These are phyloP conservation scores for Acrobasis suavella DNA, from an alignment of 2,888 invertebrate genomes.

Conservation along the genomic window DNA sequence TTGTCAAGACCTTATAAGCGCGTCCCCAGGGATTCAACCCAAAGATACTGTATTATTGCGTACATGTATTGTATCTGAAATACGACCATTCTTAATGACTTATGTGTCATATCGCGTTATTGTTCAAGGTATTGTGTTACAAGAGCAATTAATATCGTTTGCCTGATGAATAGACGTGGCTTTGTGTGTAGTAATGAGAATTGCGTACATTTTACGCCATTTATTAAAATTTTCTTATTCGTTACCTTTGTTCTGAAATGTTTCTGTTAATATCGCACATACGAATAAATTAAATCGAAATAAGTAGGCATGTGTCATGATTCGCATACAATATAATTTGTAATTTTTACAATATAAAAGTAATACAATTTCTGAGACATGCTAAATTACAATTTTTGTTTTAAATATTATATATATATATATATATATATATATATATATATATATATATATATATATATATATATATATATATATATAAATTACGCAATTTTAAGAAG, in stretches of 20 bases:
- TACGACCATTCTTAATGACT: not conserved
- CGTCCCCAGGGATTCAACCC: not conserved
- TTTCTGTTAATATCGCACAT: not conserved
- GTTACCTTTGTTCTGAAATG: not conserved
- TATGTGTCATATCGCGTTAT: conserved; percentile 4
- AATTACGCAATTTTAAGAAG: too few relatives aligned
- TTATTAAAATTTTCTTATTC: not conserved
- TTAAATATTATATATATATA: too few relatives aligned
- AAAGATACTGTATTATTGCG: conserved; percentile 3
- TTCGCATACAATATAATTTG: too few relatives aligned
- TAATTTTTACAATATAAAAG: too few relatives aligned
- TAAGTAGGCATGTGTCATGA: too few relatives aligned
- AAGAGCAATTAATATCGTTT: not conserved
- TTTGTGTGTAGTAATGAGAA: not conserved
- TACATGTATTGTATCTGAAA: not conserved
- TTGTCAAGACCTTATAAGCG: not conserved
- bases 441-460: too few relatives aligned
- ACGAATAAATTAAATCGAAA: too few relatives aligned
- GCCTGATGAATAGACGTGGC: not conserved
- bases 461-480: too few relatives aligned
- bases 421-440: too few relatives aligned
- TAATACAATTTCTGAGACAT: too few relatives aligned
- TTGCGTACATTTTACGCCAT: not conserved
- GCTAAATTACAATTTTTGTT: too few relatives aligned
- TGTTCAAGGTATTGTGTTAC: not conserved